Evolutionary conservation across 2,888 invertebrate genomes (phyloP).

Genomic region (Papilio elwesi): DNA sequence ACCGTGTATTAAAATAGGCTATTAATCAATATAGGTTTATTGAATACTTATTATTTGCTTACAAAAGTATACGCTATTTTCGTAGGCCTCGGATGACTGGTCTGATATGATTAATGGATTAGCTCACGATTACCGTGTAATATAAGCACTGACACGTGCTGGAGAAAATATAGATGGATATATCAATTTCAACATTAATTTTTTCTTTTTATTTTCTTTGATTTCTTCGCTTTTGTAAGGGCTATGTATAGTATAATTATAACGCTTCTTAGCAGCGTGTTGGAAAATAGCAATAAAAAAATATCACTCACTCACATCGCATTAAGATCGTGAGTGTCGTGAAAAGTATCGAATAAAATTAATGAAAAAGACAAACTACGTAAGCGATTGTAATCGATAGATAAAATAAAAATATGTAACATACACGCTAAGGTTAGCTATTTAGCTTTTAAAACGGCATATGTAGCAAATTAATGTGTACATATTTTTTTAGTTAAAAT

Average conservation of each 20-base stretch:
- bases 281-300: no score
- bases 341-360: no score
- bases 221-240: not conserved
- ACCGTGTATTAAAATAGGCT: not conserved
- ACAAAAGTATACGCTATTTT: not conserved
- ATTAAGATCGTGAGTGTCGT: no score
- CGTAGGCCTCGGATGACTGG: slow-evolving; percentile 8
- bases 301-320: no score
- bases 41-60: not conserved
- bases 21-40: not conserved
- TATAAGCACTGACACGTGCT: slow-evolving; percentile 22
- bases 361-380: no score
- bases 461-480: no score
- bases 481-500: no score
- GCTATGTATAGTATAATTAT: not conserved
- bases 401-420: no score
- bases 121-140: slow-evolving; percentile 21
- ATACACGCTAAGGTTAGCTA: no score
- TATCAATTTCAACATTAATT: not conserved
- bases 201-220: not conserved
- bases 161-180: slow-evolving; percentile 15
- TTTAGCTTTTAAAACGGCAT: no score
- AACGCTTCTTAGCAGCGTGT: no score
- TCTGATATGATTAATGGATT: slow-evolving; percentile 23
- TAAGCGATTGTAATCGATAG: no score